Evolutionary conservation across 2,888 invertebrate genomes (phyloP).

Genomic region (Lordiphosa andalusiaca): DNA sequence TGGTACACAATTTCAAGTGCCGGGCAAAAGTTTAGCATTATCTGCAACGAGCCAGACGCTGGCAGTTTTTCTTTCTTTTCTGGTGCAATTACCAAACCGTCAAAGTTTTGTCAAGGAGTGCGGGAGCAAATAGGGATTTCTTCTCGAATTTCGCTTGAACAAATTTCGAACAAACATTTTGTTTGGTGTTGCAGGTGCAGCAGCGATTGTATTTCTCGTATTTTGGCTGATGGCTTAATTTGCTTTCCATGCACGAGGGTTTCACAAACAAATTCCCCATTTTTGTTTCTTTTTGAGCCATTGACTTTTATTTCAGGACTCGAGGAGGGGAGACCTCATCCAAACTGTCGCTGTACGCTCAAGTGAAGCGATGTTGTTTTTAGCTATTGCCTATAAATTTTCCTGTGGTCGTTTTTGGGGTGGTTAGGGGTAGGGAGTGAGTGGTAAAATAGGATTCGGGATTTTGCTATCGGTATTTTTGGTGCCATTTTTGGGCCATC

Average conservation of each 20-base stretch:
- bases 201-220: slow-evolving; percentile 26
- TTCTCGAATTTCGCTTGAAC: slow-evolving; percentile 40
- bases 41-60: slow-evolving; percentile 65
- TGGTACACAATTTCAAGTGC: slow-evolving; percentile 53
- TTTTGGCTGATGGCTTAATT: slow-evolving; percentile 62
- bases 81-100: slow-evolving; percentile 60
- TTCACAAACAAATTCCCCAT: slow-evolving; percentile 24
- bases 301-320: slow-evolving; percentile 65
- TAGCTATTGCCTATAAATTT: slow-evolving; percentile 65
- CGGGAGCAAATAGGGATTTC: too few species aligned
- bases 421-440: background rate
- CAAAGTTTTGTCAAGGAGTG: slow-evolving; percentile 16
- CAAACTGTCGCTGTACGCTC: slow-evolving; percentile 54
- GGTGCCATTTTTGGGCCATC: slow-evolving; percentile 35
- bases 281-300: slow-evolving; percentile 35
- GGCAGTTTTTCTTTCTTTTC: slow-evolving; percentile 38
- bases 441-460: background rate
- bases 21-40: slow-evolving; percentile 59
- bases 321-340: slow-evolving; percentile 15
- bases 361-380: slow-evolving; percentile 67
- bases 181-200: slow-evolving; percentile 56
- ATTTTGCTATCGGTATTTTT: slow-evolving; percentile 21
- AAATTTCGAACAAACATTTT: slow-evolving; percentile 67
- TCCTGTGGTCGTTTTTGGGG: slow-evolving; percentile 32
- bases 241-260: slow-evolving; percentile 56